Base-by-base conservation (phyloP, 2,888 invertebrate species). In the Agonopterix alstromeriana region DNA sequence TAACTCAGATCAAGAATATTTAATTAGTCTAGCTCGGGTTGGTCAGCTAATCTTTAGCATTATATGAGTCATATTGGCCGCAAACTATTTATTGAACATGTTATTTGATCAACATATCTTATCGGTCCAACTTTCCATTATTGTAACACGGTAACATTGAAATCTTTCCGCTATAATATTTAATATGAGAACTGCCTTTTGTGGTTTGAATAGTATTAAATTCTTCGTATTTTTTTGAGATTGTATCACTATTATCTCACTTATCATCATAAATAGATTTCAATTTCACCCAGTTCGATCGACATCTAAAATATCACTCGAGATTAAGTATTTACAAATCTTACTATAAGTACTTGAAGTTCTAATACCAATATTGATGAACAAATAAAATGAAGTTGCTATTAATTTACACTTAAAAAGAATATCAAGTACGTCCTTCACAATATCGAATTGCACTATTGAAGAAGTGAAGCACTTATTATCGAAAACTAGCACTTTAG, bases 51-150 rank as follows among this genome's bases (percentile, higher is more conserved):
- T 38, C 45, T 46, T 51, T 47, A 54, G 51, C 42, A 48, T 46
- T 44, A 45, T 38, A 53, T 46, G 45, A 53, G 53, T n/a, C 43
- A 46, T n/a, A 43, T 36, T 43, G 43, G 10, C 35, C 42, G 35
- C 42, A 10, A 12, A 10, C 27, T 43, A n/a, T 10, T 12, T 8
- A 8, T 12, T 27, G 27, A 5, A 27, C 27, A 27, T 27, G 5
- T 7, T 27, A 27, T 27, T 27, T 12, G 10, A 14, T 36, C 10
- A 36, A 3, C n/a, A 40, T n/a, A 10, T 5, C 38, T 41, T 45
- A 10, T 45, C 45, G 40, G 38, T n/a, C 10, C 46, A 35, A 46
- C 27, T 36, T 35, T 27, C 27, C 27, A 27, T 27, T 27, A 27
- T 27, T 27, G 27, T 5, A 27, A 27, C 27, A 5, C 27, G 27